Conservation (phyloP, 2,113 vertebrate genomes). For the Poeciliopsis occidentalis region DNA sequence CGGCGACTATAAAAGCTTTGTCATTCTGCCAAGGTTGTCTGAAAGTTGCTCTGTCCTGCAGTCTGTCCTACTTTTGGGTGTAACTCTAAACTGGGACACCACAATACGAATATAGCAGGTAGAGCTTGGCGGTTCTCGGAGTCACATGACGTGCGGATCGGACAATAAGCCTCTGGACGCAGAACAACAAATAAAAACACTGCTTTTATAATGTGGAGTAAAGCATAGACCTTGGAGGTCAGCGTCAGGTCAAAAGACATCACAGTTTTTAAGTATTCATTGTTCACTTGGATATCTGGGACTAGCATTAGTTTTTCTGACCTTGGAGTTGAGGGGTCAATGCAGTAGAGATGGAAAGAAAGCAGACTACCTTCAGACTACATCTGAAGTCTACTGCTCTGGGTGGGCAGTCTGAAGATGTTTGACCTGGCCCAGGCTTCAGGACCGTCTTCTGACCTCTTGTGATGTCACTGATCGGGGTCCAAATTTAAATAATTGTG, state of each 20-base stretch:
- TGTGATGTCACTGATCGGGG: too few relatives aligned
- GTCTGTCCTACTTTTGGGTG: slow-evolving; percentile 50
- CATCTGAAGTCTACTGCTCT: too few relatives aligned
- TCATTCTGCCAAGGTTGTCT: slow-evolving; percentile 63
- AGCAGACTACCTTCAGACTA: too few relatives aligned
- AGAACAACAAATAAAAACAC: not conserved
- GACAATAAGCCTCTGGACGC: not conserved
- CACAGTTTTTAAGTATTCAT: not conserved
- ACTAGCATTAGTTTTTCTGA: not conserved
- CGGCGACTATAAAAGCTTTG: slow-evolving; percentile 39
- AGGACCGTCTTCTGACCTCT: too few relatives aligned
- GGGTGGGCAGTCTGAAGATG: too few relatives aligned
- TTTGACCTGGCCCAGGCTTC: too few relatives aligned
- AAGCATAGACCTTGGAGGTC: not conserved
- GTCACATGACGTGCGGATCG: not conserved
- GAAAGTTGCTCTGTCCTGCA: slow-evolving; percentile 49
- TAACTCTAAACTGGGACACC: slow-evolving; percentile 48
- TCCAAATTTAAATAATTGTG: too few relatives aligned
- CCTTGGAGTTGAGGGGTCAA: not conserved
- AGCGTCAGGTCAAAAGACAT: not conserved
- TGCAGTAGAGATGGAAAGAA: too few relatives aligned
- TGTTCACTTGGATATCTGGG: not conserved
- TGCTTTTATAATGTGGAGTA: not conserved
- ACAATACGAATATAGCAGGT: slow-evolving; percentile 43
- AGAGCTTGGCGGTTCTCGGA: slow-evolving; percentile 4